Conservation (phyloP, 2,888 invertebrate species). For the Penaeus monodon region DNA sequence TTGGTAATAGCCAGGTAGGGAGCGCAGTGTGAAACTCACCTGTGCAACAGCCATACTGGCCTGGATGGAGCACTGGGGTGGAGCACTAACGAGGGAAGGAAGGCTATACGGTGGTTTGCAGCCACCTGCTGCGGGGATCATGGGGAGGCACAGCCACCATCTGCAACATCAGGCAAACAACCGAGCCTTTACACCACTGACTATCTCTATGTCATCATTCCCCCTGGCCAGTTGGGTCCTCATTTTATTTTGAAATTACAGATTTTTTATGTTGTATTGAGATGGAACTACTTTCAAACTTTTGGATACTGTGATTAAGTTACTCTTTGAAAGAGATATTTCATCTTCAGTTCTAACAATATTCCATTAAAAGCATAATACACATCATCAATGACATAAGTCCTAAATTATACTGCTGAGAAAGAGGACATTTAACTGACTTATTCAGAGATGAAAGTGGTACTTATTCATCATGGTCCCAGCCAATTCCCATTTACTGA, state of each 20-base stretch:
- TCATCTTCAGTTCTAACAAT: too few species aligned
- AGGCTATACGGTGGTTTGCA: constrained; percentile 60
- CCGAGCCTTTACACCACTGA: constrained; percentile 55
- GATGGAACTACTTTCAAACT: neutral
- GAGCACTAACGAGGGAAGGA: constrained; percentile 54
- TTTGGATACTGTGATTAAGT: too few species aligned
- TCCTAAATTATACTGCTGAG: too few species aligned
- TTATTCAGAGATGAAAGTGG: too few species aligned
- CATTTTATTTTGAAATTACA: neutral
- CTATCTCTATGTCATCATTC: constrained; percentile 5
- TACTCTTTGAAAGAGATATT: too few species aligned
- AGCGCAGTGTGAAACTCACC: constrained; percentile 37
- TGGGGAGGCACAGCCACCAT: constrained; percentile 56
- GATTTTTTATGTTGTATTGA: too few species aligned
- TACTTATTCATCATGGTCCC: too few species aligned
- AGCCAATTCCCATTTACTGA: too few species aligned
- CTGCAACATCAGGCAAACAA: constrained; percentile 62
- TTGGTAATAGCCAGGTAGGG: constrained; percentile 1
- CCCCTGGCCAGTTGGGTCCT: constrained; percentile 30
- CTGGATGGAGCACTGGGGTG: constrained; percentile 41
- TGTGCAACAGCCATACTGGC: constrained; percentile 35
- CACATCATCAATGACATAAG: too few species aligned
- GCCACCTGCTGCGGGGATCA: constrained; percentile 54
- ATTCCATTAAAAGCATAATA: too few species aligned
- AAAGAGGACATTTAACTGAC: too few species aligned